phyloP scores from a whole-genome alignment of 1,140 invertebrate genomes.

The Drusus annulatus region DNA sequence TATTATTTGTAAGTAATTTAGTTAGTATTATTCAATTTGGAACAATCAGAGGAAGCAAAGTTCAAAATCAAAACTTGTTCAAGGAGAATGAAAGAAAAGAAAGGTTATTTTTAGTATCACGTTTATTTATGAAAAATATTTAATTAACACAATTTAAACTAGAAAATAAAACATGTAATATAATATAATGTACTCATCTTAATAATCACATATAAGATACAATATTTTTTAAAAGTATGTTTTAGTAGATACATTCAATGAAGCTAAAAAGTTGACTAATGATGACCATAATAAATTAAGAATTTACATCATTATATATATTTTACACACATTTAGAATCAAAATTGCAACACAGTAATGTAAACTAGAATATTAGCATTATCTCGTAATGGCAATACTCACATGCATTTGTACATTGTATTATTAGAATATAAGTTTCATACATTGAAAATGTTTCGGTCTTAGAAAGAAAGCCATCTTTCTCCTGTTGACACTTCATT shows the following conservation, averaged over 20 bases:
- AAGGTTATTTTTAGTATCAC: conserved; percentile 16
- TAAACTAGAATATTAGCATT: too few species aligned
- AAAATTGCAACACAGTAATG: background rate
- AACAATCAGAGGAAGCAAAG: too few species aligned
- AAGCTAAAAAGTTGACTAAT: conserved; percentile 13
- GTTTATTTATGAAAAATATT: conserved; percentile 31
- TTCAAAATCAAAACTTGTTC: too few species aligned
- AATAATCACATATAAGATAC: conserved; percentile 4
- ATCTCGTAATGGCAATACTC: background rate
- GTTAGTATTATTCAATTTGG: too few species aligned
- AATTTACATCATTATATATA: background rate
- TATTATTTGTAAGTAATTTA: too few species aligned
- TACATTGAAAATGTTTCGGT: too few species aligned
- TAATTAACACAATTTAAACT: conserved; percentile 14
- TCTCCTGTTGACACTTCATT: too few species aligned
- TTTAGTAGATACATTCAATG: conserved; percentile 3
- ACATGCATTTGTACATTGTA: background rate
- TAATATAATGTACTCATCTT: background rate
- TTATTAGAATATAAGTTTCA: too few species aligned
- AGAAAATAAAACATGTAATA: conserved; percentile 5
- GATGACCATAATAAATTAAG: background rate
- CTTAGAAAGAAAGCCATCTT: too few species aligned
- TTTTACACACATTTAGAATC: conserved; percentile 5
- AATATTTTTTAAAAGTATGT: background rate
- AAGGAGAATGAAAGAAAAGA: too few species aligned